These are phyloP conservation scores for Brachymystax lenok DNA, from an alignment of 2,797 vertebrate species.

Conservation along the genomic window DNA sequence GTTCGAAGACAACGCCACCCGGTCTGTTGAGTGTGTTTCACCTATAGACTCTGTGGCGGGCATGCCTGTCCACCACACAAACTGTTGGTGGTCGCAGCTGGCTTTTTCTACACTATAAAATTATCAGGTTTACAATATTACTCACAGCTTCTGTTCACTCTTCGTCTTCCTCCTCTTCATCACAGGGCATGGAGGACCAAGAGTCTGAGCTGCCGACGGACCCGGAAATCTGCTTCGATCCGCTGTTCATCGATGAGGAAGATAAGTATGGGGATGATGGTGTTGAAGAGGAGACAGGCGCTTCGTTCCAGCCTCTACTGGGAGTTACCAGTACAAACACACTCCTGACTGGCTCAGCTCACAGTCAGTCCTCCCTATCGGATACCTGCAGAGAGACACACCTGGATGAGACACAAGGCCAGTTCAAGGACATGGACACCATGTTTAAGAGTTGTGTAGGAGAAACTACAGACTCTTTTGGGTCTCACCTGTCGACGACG, in stretches of 20 bases:
- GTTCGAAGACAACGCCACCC: no score
- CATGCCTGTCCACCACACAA: no score
- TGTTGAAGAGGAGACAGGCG: slow-evolving; percentile 43
- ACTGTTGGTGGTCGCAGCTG: no score
- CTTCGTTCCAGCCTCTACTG: slow-evolving; percentile 26
- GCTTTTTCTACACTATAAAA: no score
- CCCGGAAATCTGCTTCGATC: slow-evolving; percentile 29
- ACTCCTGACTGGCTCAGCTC: slow-evolving; percentile 30
- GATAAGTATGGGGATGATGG: slow-evolving; percentile 40
- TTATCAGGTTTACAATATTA: no score
- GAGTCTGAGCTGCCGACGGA: slow-evolving; percentile 40
- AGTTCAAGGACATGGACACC: background rate
- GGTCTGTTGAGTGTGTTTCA: no score
- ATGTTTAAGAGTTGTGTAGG: background rate
- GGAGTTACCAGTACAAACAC: slow-evolving; percentile 25
- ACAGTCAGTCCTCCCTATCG: background rate
- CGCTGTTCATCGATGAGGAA: slow-evolving; percentile 67
- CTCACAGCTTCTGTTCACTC: slow-evolving; percentile 1
- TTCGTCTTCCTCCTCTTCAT: slow-evolving; percentile 7
- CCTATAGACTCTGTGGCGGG: no score
- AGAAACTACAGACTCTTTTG: background rate
- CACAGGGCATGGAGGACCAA: slow-evolving; percentile 57
- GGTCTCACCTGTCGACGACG: background rate
- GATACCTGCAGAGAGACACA: background rate
- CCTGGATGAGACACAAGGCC: background rate